Base-by-base conservation (phyloP, 64 coral and sea anemone species). In the Montipora capricornis region DNA sequence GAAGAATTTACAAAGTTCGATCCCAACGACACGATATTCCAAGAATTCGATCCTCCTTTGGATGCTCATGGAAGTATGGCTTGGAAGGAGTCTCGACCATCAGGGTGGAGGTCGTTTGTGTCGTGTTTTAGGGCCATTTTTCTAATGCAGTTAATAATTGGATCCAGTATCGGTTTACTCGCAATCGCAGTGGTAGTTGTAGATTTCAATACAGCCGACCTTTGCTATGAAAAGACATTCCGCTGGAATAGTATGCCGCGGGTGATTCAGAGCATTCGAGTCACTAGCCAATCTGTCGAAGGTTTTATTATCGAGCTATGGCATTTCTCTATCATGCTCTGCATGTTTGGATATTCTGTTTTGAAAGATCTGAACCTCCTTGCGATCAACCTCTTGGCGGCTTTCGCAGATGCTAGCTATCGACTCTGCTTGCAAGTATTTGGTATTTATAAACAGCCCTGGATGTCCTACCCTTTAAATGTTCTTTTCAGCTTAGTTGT, bases 391-490 rank as follows among this genome's bases (percentile, higher is more conserved):
- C 70, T 97, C 10, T 46, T 97, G 49, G 89, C 77, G 37, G 92
- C 92, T 49, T 93, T 90, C 44, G 81, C 19, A 2, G 95, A 97
- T 77, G 68, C 87, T 69, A 60, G 88, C 5, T 97, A 97, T 69
- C 88, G 95, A 37, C 83, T 97, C 4, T 74, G 66, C 17, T 94
- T 97, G 49, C 92, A 97, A 55, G 50, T 88, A 58, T 97, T 80
- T 94, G 95, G 92, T 1, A 87, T 97, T 20, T 97, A 97, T 53
- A 97, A 91, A 52, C 87, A 58, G 5, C 62, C 81, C 5, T 97
- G 95, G 95, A 97, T 97, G 95, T 75, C 59, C 1, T 97, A 90
- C 68, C 95, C 95, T 47, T 44, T 94, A 8, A 97, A 97, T 47
- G 92, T 53, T 81, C 61, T 97, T 55, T 87, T 94, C 44, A 16